Conservation (phyloP, 2,888 invertebrate species). For the Horisme vitalbata region DNA sequence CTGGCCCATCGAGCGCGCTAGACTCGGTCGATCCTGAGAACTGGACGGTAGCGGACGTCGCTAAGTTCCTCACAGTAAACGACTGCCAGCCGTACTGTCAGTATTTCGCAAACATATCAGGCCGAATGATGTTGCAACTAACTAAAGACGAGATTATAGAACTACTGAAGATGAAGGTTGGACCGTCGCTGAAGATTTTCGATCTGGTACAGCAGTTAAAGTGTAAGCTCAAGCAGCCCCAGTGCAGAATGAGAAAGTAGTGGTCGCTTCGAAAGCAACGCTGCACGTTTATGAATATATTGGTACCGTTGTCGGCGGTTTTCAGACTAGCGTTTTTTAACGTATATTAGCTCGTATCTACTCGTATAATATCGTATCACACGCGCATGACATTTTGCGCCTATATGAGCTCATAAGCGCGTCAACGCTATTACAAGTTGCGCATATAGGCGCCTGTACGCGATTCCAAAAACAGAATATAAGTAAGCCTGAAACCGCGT, state of each 20-base stretch:
- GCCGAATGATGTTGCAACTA: conserved; percentile 89
- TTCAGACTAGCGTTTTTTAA: too few species aligned
- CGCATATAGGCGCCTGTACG: too few species aligned
- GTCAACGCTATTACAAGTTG: too few species aligned
- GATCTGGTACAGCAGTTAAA: conserved; percentile 96
- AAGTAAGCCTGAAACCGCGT: too few species aligned
- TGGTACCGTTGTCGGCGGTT: too few species aligned
- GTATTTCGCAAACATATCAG: conserved; percentile 88
- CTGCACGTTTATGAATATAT: conserved; percentile 19
- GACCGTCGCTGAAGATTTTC: conserved; percentile 95
- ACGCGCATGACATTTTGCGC: too few species aligned
- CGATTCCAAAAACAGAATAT: too few species aligned
- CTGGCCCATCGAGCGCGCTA: conserved; percentile 73
- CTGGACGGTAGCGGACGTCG: conserved; percentile 93
- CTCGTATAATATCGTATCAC: too few species aligned
- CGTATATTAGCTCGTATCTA: too few species aligned
- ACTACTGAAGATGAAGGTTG: conserved; percentile 95
- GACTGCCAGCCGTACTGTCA: conserved; percentile 90
- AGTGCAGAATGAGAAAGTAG: conserved; percentile 77
- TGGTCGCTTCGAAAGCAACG: not conserved
- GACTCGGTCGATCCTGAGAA: conserved; percentile 75
- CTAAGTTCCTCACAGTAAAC: conserved; percentile 94
- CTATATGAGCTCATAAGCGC: too few species aligned
- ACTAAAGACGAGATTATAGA: conserved; percentile 95
- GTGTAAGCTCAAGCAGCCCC: conserved; percentile 90